Conservation (phyloP, 1,140 invertebrate genomes). For the Bombus picipes region DNA sequence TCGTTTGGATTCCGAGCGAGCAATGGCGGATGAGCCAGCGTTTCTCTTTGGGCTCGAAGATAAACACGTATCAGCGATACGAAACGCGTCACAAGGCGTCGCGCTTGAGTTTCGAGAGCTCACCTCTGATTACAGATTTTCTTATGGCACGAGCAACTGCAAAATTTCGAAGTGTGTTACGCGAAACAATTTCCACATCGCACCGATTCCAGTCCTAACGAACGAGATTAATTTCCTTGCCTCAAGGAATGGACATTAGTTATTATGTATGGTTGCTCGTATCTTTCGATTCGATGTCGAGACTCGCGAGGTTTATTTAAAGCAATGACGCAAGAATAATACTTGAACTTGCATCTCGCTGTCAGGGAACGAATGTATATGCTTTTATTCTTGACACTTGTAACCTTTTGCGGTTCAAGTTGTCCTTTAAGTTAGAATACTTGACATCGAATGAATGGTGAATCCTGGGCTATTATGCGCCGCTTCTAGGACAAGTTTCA, state of each 20-base stretch:
- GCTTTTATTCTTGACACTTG: neutral
- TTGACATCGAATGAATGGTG: neutral
- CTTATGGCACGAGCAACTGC: neutral
- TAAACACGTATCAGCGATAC: neutral
- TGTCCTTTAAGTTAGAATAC: neutral
- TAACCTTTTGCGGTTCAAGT: neutral
- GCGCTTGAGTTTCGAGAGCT: neutral
- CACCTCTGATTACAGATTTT: neutral
- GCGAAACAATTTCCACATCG: neutral
- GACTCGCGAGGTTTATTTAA: neutral
- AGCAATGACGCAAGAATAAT: slow-evolving; percentile 1
- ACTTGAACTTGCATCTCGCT: neutral
- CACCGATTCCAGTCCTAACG: neutral
- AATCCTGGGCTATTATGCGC: neutral
- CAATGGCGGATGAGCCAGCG: neutral
- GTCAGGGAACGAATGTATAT: neutral
- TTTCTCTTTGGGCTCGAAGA: neutral
- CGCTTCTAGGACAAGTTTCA: neutral
- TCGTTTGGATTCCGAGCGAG: neutral
- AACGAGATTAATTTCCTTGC: slow-evolving; percentile 15
- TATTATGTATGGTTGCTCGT: neutral
- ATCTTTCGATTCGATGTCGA: too few species aligned
- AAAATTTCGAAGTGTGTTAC: neutral
- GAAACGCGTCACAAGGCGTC: too few species aligned
- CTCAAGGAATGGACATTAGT: neutral